Evolutionary conservation across 2,113 vertebrate genomes (phyloP), one percentile per base, ranked within the genome.

Genomic region (Clinocottus analis): DNA sequence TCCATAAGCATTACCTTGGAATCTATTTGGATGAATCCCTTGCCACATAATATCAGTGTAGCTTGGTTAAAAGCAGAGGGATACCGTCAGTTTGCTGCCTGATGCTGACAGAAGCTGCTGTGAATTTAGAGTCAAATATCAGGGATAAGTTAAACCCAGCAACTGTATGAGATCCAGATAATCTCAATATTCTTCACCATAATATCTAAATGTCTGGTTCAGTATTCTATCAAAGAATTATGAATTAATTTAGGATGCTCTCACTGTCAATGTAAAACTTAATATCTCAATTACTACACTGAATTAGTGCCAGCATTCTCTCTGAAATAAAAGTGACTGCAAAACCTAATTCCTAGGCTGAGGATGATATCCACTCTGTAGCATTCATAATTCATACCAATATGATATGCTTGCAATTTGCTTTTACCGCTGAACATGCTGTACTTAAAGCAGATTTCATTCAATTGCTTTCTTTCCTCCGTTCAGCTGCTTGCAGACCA

Each of bases 361-460:
- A 60, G 43, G 59, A 74, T 17, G 55, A 72, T 41, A 39, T 65
- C n/a, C 35, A 16, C 39, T 70, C 29, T 45, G 21, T 64, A 58
- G 47, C 83, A 80, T 86, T 75, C 29, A 74, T 84, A 77, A 85
- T 85, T 78, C 25, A 85, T 82, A 64, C 27, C 65, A 69, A 73
- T 39, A 68, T 2, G 19, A 74, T 56, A 27, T 47, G 25, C 31
- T 51, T 64, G 39, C 47, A 51, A 25, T 16, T 39, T 62, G 5
- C 5, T 33, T 56, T 62, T 16, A n/a, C n/a, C 69, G 10, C 16
- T 56, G 45, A 77, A 56, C 19, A 68, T 55, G 45, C 11, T 84
- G 56, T 25, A 61, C 27, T 41, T 35, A 17, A 67, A 80, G 17
- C 33, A 51, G 53, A 67, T 56, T 45, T 31, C 17, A 55, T 68